Percentiles rank a stretch among this genome's conserved stretches.
These are phyloP conservation scores for Tricholauxania praeusta DNA, from an alignment of 2,888 invertebrate genomes.

Conservation along the genomic window DNA sequence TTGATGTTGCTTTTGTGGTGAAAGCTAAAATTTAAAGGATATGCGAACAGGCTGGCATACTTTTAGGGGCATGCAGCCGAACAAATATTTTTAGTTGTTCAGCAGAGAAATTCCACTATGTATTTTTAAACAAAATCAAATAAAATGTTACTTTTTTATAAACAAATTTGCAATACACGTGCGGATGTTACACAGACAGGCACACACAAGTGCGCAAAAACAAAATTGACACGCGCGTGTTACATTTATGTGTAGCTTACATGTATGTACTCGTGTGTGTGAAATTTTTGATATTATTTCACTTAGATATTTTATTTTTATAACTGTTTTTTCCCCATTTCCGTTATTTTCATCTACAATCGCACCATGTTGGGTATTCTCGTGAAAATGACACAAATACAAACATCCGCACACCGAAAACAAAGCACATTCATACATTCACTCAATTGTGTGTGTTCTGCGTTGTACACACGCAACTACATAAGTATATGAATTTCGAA, in stretches of 20 bases:
- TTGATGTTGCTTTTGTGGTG: conserved; percentile 12
- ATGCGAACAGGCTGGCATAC: conserved; percentile 61
- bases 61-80: conserved; percentile 1
- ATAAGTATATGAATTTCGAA: conserved; percentile 66
- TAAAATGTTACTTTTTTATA: conserved; percentile 16
- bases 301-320: conserved; percentile 18
- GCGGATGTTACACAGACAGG: not conserved
- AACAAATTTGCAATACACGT: conserved; percentile 4
- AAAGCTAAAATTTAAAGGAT: conserved; percentile 65
- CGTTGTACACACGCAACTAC: conserved; percentile 57
- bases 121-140: conserved; percentile 9
- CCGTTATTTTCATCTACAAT: conserved; percentile 4
- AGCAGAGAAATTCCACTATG: conserved; percentile 27
- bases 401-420: conserved; percentile 11
- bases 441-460: too few relatives aligned
- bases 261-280: not conserved
- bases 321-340: not conserved
- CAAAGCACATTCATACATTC: not conserved
- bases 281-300: conserved; percentile 21
- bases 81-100: not conserved
- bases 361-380: not conserved
- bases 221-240: not conserved
- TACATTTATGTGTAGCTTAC: not conserved
- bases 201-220: not conserved
- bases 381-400: conserved; percentile 9